Evolutionary conservation across 1,140 invertebrate genomes (phyloP), one percentile per base, ranked within the genome.

Genomic region (Goniozus legneri): DNA sequence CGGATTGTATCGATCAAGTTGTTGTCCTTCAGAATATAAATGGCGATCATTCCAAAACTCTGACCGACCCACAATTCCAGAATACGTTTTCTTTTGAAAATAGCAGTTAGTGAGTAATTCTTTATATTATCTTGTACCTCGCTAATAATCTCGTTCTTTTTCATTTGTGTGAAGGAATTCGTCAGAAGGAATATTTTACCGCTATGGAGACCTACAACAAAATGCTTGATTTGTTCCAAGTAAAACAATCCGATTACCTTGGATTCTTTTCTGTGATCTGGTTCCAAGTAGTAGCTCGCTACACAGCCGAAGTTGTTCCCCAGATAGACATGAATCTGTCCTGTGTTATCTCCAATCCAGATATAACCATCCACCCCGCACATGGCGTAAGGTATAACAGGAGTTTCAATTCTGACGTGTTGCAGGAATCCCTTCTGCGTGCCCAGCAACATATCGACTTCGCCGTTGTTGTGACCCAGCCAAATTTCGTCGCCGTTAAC

Each of bases 271-370:
- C 61, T 64, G 41, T 67, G 62, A 61, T 82, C 76, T 6, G 75
- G 54, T 45, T 81, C 77, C 32, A 83, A 50, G 54, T 69, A 65
- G 56, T 79, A 71, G 44, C 69, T 71, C 40, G 78, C 61, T 51
- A 82, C 67, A 44, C 75, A 61, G 52, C 66, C 73, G 36, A 75
- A 75, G 45, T 76, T 76, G 4, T 64, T 69, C n/a, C 68, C 67
- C 1, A 76, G 54, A 19, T 89, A 93, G 1, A 89, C 86, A 58
- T 91, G 87, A 37, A 95, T 82, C 44, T 85, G 82, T 12, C 89
- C 90, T 0, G 79, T 74, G 43, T 84, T 86, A 69, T 95, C 92
- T 0, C 91, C 92, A 44, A 94, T 81, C 92, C 92, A 96, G 37
- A 95, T 82, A 24, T 78, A 77, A 47, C 80, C 77, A 49, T 84